Base-by-base conservation (phyloP, 1,140 invertebrate genomes). In the Apis laboriosa region DNA sequence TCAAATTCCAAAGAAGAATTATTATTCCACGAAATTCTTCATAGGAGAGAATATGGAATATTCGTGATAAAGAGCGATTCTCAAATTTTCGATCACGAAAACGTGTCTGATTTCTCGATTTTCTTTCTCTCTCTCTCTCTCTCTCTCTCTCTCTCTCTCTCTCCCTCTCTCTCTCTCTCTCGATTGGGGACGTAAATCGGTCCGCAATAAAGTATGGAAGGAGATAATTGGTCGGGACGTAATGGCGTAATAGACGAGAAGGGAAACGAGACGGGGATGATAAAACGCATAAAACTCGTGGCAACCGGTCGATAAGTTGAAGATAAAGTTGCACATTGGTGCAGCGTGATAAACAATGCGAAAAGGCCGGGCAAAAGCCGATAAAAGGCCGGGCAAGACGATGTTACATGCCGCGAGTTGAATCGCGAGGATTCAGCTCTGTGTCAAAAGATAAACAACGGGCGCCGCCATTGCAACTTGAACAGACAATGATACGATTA, bases 191-290 rank as follows among this genome's bases (percentile, higher is more conserved):
- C 53, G 61, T 11, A 64, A 55, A 13, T 2, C 61, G 77, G 55
- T 21, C 56, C 28, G 53, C 61, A 74, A 51, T 70, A 49, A 70
- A 78, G 34, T 60, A 70, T 28, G 5, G 21, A 78, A 58, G 80
- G 68, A 77, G 74, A 74, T 80, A 82, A 77, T 82, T 82, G 73
- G 17, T 53, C 63, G 74, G 21, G n/a, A 43, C 55, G 49, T 34
- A 43, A n/a, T 58, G 49, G 73, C 56, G 64, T 77, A 82, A 82
- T 77, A 63, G 64, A 19, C 19, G 83, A 75, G 43, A 77, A 87
- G 86, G 86, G 83, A 87, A 88, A 61, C 74, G 75, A 87, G 84
- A 81, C 75, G 78, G 71, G 34, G 17, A 24, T 56, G 86, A 88
- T 88, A 87, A 66, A 84, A 58, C 49, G 43, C 64, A 77, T 66